Base-by-base conservation (phyloP, 2,888 invertebrate species). In the Rhyacophila evoluta region DNA sequence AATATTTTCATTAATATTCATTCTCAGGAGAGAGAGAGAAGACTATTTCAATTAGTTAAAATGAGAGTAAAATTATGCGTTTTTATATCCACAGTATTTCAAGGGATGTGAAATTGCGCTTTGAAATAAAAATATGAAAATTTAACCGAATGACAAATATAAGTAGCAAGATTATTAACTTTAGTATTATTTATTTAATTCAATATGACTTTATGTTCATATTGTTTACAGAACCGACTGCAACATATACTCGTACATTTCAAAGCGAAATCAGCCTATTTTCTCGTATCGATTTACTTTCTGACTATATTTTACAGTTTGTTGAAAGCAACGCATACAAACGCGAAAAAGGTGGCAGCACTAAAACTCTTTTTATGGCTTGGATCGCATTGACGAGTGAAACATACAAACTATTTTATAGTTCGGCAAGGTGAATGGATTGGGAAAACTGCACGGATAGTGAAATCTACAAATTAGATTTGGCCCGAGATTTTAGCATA, bases 311-410 rank as follows among this genome's bases (percentile, higher is more conserved):
- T 55, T 19, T 10, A 55, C 19, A 55, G 55, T 25, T 55, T 19
- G 55, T 55, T 55, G 55, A 55, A 25, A 55, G 55, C 6, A 55
- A 55, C 55, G 19, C 19, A 55, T 55, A 25, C 25, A 25, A 19
- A 55, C 55, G 55, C 10, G 55, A 8, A 55, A 55, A 55, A 55
- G 55, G 55, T 55, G 55, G 55, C 25, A 19, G 25, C 55, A 55
- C 55, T 55, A 55, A 55, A 55, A 55, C 55, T 55, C 55, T 55
- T 55, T 55, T 55, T 19, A 55, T 25, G 10, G 19, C 19, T 55
- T 2, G 55, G 55, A 55, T 55, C 19, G 55, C 8, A 55, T 55
- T 55, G 55, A 55, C 55, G 55, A 55, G 55, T 55, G 55, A 55
- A 55, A 25, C 55, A 10, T 55, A 55, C 19, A 19, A 55, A 55